These are phyloP conservation scores for Drosophila yooni DNA, from an alignment of 2,888 invertebrate species.

Conservation along the genomic window DNA sequence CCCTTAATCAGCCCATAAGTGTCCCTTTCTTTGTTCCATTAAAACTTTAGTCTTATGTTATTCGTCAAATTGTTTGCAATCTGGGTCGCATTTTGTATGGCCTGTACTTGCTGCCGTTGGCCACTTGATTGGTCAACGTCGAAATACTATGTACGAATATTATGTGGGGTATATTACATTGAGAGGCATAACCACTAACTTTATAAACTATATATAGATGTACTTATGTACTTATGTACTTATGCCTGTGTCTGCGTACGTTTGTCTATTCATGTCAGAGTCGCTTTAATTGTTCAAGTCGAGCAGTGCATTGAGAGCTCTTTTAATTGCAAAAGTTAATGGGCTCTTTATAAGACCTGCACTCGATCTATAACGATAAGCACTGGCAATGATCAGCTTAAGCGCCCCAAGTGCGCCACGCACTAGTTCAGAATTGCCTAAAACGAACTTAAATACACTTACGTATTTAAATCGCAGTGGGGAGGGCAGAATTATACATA, in stretches of 20 bases:
- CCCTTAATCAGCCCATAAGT: neutral
- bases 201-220: neutral
- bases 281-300: neutral
- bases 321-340: constrained; percentile 14
- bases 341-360: neutral
- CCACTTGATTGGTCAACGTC: neutral
- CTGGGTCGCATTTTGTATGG: neutral
- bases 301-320: neutral
- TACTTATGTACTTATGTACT: neutral
- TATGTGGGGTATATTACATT: neutral
- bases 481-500: neutral
- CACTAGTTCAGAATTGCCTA: constrained; percentile 34
- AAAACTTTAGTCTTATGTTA: neutral
- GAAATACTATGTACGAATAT: neutral
- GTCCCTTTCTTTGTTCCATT: neutral
- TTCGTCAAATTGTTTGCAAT: neutral
- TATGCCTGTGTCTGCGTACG: neutral
- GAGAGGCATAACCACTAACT: neutral
- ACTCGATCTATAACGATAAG: neutral
- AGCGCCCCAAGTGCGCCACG: constrained; percentile 26
- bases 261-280: neutral
- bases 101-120: neutral
- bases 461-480: constrained; percentile 11
- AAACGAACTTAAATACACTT: constrained; percentile 8
- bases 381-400: constrained; percentile 3